Percentiles rank a stretch among this genome's conserved stretches.
These are phyloP conservation scores for Anthophora plumipes DNA, from an alignment of 2,888 invertebrate genomes.

Conservation along the genomic window DNA sequence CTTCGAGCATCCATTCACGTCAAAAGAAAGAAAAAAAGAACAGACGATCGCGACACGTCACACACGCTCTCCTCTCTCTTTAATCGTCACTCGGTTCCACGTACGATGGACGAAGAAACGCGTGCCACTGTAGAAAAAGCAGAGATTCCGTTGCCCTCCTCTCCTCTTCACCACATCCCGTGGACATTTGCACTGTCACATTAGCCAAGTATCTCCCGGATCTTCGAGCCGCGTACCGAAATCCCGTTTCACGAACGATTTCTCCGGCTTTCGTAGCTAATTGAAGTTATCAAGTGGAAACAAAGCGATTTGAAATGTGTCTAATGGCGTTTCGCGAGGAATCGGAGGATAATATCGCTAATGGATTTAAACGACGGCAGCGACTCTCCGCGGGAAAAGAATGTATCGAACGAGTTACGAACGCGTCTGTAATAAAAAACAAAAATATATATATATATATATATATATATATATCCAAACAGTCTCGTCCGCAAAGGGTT, in stretches of 20 bases:
- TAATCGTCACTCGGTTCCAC: constrained; percentile 46
- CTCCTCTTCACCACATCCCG: not conserved
- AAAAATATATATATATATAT: too few relatives aligned
- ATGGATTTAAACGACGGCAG: not conserved
- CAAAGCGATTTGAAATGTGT: not conserved
- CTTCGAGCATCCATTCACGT: not conserved
- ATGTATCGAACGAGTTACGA: not conserved
- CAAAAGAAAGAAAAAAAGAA: constrained; percentile 63
- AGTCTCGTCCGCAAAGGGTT: too few relatives aligned
- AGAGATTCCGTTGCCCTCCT: constrained; percentile 23
- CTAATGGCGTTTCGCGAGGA: not conserved
- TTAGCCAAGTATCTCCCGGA: constrained; percentile 10
- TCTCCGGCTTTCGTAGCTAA: not conserved
- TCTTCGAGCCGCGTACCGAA: not conserved
- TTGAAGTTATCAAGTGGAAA: not conserved
- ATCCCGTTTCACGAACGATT: not conserved
- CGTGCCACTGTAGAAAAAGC: constrained; percentile 40
- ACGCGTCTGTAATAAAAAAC: too few relatives aligned
- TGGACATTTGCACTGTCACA: constrained; percentile 1
- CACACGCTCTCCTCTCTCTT: constrained; percentile 40
- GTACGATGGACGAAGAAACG: constrained; percentile 35
- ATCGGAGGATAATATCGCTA: not conserved
- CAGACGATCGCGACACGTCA: constrained; percentile 65
- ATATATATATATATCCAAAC: too few relatives aligned
- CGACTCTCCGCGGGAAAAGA: not conserved